Base-by-base conservation (phyloP, 2,113 vertebrate species). In the Cephalophus harveyi region DNA sequence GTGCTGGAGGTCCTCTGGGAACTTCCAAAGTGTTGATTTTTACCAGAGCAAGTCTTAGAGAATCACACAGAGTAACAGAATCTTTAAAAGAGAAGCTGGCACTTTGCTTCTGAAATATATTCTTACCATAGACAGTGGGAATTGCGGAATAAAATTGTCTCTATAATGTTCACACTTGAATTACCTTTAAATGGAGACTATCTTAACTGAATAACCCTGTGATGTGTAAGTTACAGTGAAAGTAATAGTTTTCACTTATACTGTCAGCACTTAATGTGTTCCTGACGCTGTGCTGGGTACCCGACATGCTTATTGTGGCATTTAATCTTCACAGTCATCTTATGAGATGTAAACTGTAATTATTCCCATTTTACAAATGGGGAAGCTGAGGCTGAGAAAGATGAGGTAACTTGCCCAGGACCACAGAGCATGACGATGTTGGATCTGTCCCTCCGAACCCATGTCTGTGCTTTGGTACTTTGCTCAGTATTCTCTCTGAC, bases 101-200 rank as follows among this genome's bases (percentile, higher is more conserved):
- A 54, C 78, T 97, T 96, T 94, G 7, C 48, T 95, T 87, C 28
- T 13, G 93, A 92, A 92, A 91, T 82, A 67, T 85, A 46, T 81
- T 87, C 62, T 64, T 50, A 50, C 55, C 25, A 16, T 28, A 52
- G 59, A 82, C 40, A 46, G 54, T 95, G 50, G 78, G 85, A 33
- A 79, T 64, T 93, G 33, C 10, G 46, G 83, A 64, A 62, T 85
- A 81, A 83, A 91, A 82, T 64, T 40, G 36, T 43, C 50, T 78
- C 67, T 28, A 57, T 87, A 76, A 36, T 23, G 12, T 91, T 87
- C 43, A 64, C 78, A 40, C 30, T 76, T 81, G 62, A 55, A 95
- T 85, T 85, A 67, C 48, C 93, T 88, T 10, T 59, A 92, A 84
- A 27, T 21, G 19, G 57, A 85, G 76, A 60, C 36, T 81, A 3